Evolutionary conservation across 2,888 invertebrate genomes (phyloP), one percentile per base, ranked within the genome.

Genomic region (Cosmia pyralina): DNA sequence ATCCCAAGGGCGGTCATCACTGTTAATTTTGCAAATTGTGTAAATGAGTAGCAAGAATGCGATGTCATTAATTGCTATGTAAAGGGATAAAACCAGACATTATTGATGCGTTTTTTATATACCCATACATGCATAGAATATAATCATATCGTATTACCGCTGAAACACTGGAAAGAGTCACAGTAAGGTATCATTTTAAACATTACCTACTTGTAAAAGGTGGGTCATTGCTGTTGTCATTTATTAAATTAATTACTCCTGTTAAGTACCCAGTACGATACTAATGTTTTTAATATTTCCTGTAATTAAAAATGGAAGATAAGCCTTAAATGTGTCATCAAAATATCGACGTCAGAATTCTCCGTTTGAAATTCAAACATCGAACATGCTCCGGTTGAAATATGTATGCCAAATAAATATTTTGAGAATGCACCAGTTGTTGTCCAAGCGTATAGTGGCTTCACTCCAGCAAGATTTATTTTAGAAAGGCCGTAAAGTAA

Each of bases 401-500:
- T 60, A 77, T 76, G 59, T 67, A 62, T 82, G 62, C 57, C 70
- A 82, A 73, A 83, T 83, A 83, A 84, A 84, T 83, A 75, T 71
- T 86, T 60, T 64, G 66, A 55, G 28, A 75, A 75, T 62, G 69
- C 68, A 59, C 44, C 72, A 64, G 75, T 81, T 59, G 77, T 71
- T 55, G 44, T 17, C 60, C 58, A 64, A 52, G 44, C 77, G 64
- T 71, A 62, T n/a, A n/a, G 76, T 84, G 70, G 70, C 64, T 81
- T 58, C 66, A 50, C 59, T 79, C 62, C 19, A 59, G 60, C 77
- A 77, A 72, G 81, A 82, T 87, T 82, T 89, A 90, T 91, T 90
- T 90, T 87, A 87, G 85, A 88, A 88, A 87, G 86, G 72, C 80
- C 83, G 83, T 86, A 88, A 90, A 89, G 87, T 88, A 90, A 92